Evolutionary conservation across 2,797 vertebrate species (phyloP).

Genomic region (Microctenopoma stevenorrisi): DNA sequence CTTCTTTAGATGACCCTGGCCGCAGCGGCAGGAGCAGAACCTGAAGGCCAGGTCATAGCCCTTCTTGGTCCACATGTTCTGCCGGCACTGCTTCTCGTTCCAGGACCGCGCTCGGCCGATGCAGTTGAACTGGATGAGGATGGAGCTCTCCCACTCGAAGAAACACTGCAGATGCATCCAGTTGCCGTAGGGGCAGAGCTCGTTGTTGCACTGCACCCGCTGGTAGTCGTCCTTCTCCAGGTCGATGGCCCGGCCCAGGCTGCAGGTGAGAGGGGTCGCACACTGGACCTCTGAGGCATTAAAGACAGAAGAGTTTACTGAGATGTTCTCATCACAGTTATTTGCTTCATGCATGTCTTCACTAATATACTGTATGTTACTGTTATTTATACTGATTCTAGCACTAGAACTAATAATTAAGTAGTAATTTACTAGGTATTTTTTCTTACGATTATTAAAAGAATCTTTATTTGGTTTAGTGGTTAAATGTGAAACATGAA

Average conservation of each 20-base stretch:
- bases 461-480: too few relatives aligned
- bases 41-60: slow-evolving; percentile 98
- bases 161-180: slow-evolving; percentile 99
- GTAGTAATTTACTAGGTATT: too few relatives aligned
- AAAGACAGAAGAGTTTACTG: slow-evolving; percentile 7
- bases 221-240: slow-evolving; percentile 98
- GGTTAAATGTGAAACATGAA: too few relatives aligned
- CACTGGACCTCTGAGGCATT: slow-evolving; percentile 88
- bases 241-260: slow-evolving; percentile 89
- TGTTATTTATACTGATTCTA: too few relatives aligned
- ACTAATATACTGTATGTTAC: too few relatives aligned
- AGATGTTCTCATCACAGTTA: neutral
- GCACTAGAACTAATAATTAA: too few relatives aligned
- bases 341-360: too few relatives aligned
- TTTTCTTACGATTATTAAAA: too few relatives aligned
- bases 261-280: slow-evolving; percentile 95
- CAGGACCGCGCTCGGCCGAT: slow-evolving; percentile 97
- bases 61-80: slow-evolving; percentile 99
- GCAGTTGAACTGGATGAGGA: slow-evolving; percentile 98
- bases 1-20: slow-evolving; percentile 97
- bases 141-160: slow-evolving; percentile 99
- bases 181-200: slow-evolving; percentile 92
- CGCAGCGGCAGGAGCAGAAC: slow-evolving; percentile 98
- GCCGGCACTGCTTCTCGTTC: slow-evolving; percentile 99
- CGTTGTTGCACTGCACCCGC: slow-evolving; percentile 97